These are phyloP conservation scores for Podarcis raffonei DNA, from an alignment of 2,113 vertebrate genomes.

Conservation along the genomic window DNA sequence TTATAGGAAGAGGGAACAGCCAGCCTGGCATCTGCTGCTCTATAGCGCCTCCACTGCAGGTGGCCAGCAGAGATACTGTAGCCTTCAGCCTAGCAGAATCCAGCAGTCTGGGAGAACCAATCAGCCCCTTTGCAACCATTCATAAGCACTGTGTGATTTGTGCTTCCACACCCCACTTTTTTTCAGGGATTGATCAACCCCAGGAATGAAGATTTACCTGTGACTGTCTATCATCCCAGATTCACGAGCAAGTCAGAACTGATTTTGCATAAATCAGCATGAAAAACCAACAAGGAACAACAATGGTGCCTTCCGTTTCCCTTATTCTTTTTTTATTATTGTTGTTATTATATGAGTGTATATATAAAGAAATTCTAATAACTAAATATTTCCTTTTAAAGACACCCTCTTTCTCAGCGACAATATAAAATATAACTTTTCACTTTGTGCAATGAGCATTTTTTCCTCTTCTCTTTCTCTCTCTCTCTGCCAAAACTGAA, in stretches of 20 bases:
- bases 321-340: neutral
- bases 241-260: neutral
- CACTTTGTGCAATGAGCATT: neutral
- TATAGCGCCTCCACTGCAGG: too few species aligned
- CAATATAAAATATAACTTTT: neutral
- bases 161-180: neutral
- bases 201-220: neutral
- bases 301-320: neutral
- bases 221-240: rapidly evolving
- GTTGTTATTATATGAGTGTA: constrained; percentile 17
- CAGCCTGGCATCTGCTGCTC: too few species aligned
- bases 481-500: neutral
- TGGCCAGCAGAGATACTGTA: too few species aligned
- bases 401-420: neutral
- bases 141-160: too few species aligned
- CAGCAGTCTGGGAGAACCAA: too few species aligned
- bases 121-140: neutral
- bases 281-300: rapidly evolving
- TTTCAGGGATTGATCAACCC: neutral
- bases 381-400: constrained; percentile 11
- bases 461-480: neutral
- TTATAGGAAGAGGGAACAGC: too few species aligned
- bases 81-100: too few species aligned
- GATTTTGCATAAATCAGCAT: neutral
- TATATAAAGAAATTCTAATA: constrained; percentile 47